Evolutionary conservation across 2,797 vertebrate species (phyloP), one percentile per base, ranked within the genome.

Genomic region (Sylvia borin): DNA sequence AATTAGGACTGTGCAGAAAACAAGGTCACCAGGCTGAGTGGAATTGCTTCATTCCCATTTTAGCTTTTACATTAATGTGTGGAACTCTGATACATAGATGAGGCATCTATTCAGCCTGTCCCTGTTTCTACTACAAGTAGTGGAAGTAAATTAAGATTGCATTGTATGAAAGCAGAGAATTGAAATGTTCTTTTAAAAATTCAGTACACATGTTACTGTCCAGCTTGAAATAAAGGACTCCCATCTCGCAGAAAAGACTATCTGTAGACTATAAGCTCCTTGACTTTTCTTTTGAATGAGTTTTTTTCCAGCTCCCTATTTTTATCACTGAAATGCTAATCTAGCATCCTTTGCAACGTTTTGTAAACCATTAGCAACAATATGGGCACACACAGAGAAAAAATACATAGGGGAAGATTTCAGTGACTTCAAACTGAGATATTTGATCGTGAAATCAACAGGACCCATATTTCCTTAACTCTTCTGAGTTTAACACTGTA

Each of bases 301-400:
- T 3, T 20, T 61, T 60, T 85, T 77, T 64, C n/a, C 53, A 67
- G 38, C 42, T 89, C 54, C 62, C 3, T 78, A n/a, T 8, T 38
- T 38, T 31, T 7, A 17, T 18, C 3, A 2, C 47, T 68, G 21
- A 88, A 95, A 76, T 55, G 16, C 9, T 57, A 32, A n/a, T 91
- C 29, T 58, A 82, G n/a, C 26, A 81, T 26, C 78, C 21, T 53
- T 61, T 75, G 38, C 47, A 27, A 57, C 26, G 38, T 70, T 92
- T 81, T 80, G 48, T 50, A 67, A 50, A 67, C 3, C 2, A 34
- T 53, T 36, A 67, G 32, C 27, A 80, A 73, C 4, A 7, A 43
- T 9, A 50, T 6, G 5, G 8, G 26, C 7, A 5, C 5, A 25
- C 7, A 26, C 1, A 6, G 0, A 29, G 10, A 13, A 34, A 53